Evolutionary conservation across 2,797 vertebrate genomes (phyloP).

Genomic region (Callimico goeldii): DNA sequence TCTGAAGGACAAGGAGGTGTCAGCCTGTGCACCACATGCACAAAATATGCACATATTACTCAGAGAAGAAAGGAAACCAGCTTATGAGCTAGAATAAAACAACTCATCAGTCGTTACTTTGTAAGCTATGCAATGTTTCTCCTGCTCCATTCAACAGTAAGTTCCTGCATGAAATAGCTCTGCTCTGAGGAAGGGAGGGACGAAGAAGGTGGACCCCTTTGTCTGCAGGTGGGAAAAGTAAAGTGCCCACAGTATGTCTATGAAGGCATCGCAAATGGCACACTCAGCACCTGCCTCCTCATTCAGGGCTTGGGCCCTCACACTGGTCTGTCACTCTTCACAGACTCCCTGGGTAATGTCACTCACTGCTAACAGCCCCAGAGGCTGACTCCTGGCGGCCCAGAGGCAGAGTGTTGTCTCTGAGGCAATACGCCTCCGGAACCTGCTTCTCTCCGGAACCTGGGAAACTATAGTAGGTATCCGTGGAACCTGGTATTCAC

Average conservation of each 20-base stretch:
- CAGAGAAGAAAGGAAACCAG: not conserved
- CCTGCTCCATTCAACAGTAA: not conserved
- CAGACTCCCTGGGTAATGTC: constrained; percentile 47
- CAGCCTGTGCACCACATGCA: not conserved
- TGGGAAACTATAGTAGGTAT: not conserved
- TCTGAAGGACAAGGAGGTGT: not conserved
- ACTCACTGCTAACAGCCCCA: constrained; percentile 49
- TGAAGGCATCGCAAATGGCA: not conserved
- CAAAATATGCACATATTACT: not conserved
- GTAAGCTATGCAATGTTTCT: not conserved
- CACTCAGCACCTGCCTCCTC: not conserved
- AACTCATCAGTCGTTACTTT: not conserved
- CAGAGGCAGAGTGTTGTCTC: constrained; percentile 26
- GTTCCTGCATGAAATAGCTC: not conserved
- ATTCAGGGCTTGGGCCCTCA: not conserved
- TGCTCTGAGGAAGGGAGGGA: not conserved
- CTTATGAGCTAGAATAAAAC: not conserved
- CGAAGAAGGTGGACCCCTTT: not conserved
- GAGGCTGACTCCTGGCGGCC: not conserved
- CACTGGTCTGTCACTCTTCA: constrained; percentile 26
- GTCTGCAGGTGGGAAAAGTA: not conserved
- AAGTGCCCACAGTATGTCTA: not conserved
- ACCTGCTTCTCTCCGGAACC: not conserved
- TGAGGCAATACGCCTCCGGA: not conserved
- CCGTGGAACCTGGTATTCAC: not conserved